phyloP scores from a whole-genome alignment of 35 echinoderm and acorn worm species.

The Diadema setosum region DNA sequence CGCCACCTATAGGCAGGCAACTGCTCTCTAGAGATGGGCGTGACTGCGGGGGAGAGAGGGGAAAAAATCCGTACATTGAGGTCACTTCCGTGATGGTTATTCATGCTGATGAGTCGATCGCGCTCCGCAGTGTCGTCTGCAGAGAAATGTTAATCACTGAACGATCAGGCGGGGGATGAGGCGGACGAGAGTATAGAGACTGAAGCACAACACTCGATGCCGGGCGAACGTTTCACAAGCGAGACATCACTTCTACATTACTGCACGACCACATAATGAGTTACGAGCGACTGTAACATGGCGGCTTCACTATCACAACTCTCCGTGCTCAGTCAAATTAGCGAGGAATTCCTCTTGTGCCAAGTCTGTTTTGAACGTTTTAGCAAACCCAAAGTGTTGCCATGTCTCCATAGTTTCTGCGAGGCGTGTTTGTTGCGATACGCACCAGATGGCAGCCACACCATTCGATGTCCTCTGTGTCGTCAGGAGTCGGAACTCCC shows the following conservation, averaged over 20 bases:
- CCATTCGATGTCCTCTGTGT: conserved; percentile 84
- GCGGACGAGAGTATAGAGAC: too few relatives aligned
- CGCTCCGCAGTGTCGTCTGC: conserved; percentile 13
- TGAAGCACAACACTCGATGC: too few relatives aligned
- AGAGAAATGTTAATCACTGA: background rate
- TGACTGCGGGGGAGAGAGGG: background rate
- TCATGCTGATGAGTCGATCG: background rate
- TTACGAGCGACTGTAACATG: conserved; percentile 30
- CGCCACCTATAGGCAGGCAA: background rate
- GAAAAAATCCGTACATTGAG: background rate
- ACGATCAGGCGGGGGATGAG: too few relatives aligned
- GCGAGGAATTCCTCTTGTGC: conserved; percentile 96
- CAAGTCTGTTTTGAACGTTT: conserved; percentile 99
- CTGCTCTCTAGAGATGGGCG: background rate
- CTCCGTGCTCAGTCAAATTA: conserved; percentile 97
- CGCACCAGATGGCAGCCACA: conserved; percentile 54
- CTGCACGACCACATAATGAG: conserved; percentile 53
- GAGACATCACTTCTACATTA: background rate
- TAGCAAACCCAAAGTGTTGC: conserved; percentile 93
- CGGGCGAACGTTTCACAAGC: background rate
- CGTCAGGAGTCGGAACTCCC: conserved; percentile 90
- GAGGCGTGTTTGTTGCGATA: conserved; percentile 85
- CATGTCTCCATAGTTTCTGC: conserved; percentile 97
- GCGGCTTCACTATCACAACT: conserved; percentile 83
- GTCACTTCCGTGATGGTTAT: background rate